These are phyloP conservation scores for Venturia canescens DNA, from an alignment of 1,140 invertebrate genomes.

Conservation along the genomic window DNA sequence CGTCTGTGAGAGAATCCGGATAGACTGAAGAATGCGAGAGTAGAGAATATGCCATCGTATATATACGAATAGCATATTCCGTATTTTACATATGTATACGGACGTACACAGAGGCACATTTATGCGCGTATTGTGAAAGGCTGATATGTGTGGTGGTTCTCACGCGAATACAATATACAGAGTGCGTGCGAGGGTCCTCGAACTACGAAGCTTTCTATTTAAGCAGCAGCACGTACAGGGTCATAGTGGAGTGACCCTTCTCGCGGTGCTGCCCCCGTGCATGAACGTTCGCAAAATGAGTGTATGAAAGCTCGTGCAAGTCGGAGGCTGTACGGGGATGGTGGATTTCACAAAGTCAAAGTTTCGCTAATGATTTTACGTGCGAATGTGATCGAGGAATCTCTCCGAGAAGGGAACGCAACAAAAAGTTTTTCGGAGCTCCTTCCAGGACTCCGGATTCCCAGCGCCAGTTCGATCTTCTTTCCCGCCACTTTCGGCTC, in stretches of 20 bases:
- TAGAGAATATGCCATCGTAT: not conserved
- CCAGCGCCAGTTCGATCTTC: no score
- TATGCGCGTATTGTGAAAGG: not conserved
- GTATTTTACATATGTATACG: not conserved
- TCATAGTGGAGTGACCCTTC: constrained; percentile 26
- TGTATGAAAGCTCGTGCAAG: not conserved
- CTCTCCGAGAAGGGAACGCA: no score
- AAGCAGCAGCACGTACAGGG: constrained; percentile 12
- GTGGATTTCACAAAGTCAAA: no score
- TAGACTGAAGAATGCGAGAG: constrained; percentile 3
- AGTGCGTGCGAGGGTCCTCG: constrained; percentile 34
- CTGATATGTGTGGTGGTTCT: constrained; percentile 29
- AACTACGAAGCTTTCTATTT: constrained; percentile 45
- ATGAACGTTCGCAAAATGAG: not conserved
- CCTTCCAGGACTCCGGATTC: no score
- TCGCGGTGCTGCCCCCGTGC: not conserved
- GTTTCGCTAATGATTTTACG: no score
- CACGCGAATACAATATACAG: constrained; percentile 43
- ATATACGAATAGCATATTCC: no score
- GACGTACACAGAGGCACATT: not conserved
- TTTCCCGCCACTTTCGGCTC: no score
- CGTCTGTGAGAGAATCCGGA: constrained; percentile 24
- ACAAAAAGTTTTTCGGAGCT: no score
- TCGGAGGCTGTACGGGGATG: not conserved
- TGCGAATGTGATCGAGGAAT: no score